Base-by-base conservation (phyloP, 2,797 vertebrate genomes). In the Rhinogobio ventralis region DNA sequence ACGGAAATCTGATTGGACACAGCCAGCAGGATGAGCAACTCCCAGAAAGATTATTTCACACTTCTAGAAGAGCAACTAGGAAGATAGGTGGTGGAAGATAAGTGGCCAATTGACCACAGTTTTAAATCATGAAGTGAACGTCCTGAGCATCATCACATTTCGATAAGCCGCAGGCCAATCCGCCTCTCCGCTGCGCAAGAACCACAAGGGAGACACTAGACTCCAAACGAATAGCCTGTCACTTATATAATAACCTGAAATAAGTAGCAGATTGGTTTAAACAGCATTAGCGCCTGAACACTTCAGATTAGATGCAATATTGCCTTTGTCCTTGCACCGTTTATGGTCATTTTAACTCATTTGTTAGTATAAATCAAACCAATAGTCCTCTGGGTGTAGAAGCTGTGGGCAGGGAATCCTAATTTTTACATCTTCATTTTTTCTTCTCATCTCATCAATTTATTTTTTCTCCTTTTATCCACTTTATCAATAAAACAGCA, bases 171-270 rank as follows among this genome's bases (percentile, higher is more conserved):
- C 75, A 30, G 75, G 83, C 75, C 66, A 79, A 60, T 60, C 17
- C 39, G 5, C 68, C 57, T 79, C 67, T 71, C 15, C 11, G 2
- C 51, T 64, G 67, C 2, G 17, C 53, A 53, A 72, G 83, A 55
- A 77, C 33, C 74, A 60, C 66, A 30, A 71, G 74, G 66, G 82
- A 78, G 14, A 33, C 64, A 78, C 83, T 85, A 79, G 55, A 42
- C 66, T 84, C 64, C 53, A 84, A 85, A 79, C 23, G 55, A 79
- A 85, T 79, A 69, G 83, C 55, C 83, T 85, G 76, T 49, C 74
- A 71, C 74, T 49, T 69, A 28, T 30, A 71, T 64, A 85, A 85
- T 79, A 85, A 79, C 76, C 55, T 79, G 53, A 72, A 62, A 71
- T 72, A 79, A 84, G 76, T 62, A 42, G 55, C 42, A 79, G 76